phyloP scores from a whole-genome alignment of 1,140 invertebrate genomes.

The Drosophila kikkawai region DNA sequence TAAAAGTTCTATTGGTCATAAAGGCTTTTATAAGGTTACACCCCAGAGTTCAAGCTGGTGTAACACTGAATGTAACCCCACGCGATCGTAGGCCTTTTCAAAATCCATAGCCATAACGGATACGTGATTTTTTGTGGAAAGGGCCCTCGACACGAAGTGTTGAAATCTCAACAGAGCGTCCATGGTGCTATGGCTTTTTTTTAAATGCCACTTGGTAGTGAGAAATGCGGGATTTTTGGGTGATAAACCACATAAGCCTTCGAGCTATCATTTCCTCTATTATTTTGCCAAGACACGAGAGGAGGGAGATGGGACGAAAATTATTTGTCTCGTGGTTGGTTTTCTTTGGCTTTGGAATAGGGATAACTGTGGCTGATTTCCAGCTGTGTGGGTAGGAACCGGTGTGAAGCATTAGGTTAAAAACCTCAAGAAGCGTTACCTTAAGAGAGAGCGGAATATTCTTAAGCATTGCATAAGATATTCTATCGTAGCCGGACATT shows the following conservation, averaged over 20 bases:
- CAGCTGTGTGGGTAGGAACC: conserved; percentile 2
- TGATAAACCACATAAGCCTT: background rate
- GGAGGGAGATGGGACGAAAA: background rate
- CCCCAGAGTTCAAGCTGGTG: background rate
- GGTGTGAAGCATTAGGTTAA: background rate
- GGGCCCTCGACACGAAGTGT: no score
- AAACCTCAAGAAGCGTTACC: no score
- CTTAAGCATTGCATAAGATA: background rate
- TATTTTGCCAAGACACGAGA: background rate
- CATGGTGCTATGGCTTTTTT: background rate
- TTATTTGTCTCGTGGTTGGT: background rate
- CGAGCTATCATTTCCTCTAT: background rate
- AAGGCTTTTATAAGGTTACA: background rate
- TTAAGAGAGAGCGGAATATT: background rate
- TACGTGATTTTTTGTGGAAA: no score
- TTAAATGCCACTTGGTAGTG: no score
- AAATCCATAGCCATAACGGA: no score
- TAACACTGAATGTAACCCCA: no score
- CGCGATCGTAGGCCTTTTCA: no score
- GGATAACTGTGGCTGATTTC: background rate
- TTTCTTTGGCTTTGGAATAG: background rate
- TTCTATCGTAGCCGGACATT: background rate
- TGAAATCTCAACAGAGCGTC: background rate
- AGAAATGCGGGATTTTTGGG: no score
- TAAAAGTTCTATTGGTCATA: background rate